Evolutionary conservation across 2,888 invertebrate species (phyloP).

Genomic region (Xestia rhomboidea): DNA sequence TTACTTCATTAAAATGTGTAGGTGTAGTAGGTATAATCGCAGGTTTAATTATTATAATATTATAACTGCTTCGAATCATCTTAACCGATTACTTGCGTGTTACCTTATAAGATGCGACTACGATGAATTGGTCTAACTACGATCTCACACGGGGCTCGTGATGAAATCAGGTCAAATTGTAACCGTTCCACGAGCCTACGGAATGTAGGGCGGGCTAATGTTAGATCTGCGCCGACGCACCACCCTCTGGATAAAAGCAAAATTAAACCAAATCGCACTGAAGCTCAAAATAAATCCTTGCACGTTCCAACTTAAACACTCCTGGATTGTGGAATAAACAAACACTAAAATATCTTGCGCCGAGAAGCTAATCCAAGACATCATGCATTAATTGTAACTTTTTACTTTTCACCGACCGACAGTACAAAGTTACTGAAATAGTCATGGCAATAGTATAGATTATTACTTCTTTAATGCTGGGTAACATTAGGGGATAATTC

Average conservation of each 20-base stretch:
- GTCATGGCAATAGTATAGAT: not conserved
- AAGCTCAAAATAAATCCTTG: constrained; percentile 71
- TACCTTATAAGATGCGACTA: constrained; percentile 19
- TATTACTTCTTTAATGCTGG: not conserved
- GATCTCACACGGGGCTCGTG: constrained; percentile 73
- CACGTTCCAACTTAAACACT: constrained; percentile 57
- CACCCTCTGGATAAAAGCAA: constrained; percentile 80
- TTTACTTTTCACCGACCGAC: constrained; percentile 6
- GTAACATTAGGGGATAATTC: too few relatives aligned
- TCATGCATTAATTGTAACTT: not conserved
- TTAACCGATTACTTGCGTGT: constrained; percentile 19
- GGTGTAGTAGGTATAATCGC: constrained; percentile 9
- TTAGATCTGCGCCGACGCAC: constrained; percentile 82
- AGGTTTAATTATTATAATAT: constrained; percentile 4
- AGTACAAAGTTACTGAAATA: not conserved
- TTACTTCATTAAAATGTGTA: constrained; percentile 26
- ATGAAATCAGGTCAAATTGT: constrained; percentile 86
- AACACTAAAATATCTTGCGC: constrained; percentile 34
- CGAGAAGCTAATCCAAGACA: not conserved
- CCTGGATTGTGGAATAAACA: constrained; percentile 50
- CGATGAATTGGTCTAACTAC: constrained; percentile 49
- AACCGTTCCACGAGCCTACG: constrained; percentile 81
- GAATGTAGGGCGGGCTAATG: constrained; percentile 88
- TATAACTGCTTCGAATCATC: constrained; percentile 8
- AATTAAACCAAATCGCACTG: constrained; percentile 69